phyloP scores from a whole-genome alignment of 2,113 vertebrate genomes.

The Bufo gargarizans region DNA sequence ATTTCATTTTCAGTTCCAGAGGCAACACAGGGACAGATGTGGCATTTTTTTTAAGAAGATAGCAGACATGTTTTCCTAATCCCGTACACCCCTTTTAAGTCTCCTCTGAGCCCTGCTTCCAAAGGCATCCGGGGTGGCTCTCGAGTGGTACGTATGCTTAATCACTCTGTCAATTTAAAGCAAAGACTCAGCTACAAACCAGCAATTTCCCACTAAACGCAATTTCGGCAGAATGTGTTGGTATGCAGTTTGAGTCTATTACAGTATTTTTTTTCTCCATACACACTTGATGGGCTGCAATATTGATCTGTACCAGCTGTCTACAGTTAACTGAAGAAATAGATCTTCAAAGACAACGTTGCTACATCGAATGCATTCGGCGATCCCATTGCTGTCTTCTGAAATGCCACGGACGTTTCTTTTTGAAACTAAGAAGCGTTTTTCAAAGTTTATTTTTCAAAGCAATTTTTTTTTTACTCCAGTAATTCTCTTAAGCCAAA shows the following conservation, averaged over 20 bases:
- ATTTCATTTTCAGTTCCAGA: too few relatives aligned
- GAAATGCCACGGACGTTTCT: slow-evolving; percentile 51
- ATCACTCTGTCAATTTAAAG: slow-evolving; percentile 53
- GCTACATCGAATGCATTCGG: slow-evolving; percentile 53
- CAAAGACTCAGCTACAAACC: slow-evolving; percentile 57
- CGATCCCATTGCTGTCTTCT: slow-evolving; percentile 52
- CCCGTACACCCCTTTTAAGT: not conserved
- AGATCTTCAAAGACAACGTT: slow-evolving; percentile 55
- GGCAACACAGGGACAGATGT: too few relatives aligned
- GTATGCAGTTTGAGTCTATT: slow-evolving; percentile 51
- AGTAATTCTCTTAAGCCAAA: not conserved
- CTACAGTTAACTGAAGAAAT: not conserved
- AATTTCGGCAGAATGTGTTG: slow-evolving; percentile 43
- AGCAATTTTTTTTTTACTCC: not conserved
- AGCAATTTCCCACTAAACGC: slow-evolving; percentile 56
- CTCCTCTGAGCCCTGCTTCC: not conserved
- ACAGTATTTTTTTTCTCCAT: slow-evolving; percentile 11
- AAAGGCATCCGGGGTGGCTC: not conserved
- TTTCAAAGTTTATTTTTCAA: slow-evolving; percentile 29
- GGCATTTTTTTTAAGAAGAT: too few relatives aligned
- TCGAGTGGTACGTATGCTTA: not conserved
- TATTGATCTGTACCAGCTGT: not conserved
- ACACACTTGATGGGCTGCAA: slow-evolving; percentile 38
- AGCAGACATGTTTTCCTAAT: too few relatives aligned
- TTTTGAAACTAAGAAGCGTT: slow-evolving; percentile 36